Evolutionary conservation across 1,140 invertebrate species (phyloP).

Genomic region (Macrocentrus cingulum): DNA sequence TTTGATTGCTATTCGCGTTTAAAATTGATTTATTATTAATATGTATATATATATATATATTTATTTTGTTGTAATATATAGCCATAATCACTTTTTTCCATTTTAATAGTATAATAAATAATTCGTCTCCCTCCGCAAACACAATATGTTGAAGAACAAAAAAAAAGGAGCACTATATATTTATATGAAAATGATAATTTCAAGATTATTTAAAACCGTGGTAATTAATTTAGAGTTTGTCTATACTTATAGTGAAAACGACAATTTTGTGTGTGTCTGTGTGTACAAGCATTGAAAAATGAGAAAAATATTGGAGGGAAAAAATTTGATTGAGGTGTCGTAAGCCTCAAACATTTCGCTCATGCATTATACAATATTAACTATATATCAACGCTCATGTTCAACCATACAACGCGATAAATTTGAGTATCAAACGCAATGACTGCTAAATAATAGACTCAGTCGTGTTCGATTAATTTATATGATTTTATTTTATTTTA

Average conservation of each 20-base stretch:
- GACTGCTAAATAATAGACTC: slow-evolving; percentile 24
- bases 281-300: no score
- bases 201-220: background rate
- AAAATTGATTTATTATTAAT: no score
- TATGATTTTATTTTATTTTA: slow-evolving; percentile 9
- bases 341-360: no score
- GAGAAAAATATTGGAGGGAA: no score
- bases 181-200: no score
- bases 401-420: slow-evolving; percentile 21
- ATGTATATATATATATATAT: slow-evolving; percentile 1
- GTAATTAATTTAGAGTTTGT: background rate
- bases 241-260: no score
- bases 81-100: slow-evolving; percentile 46
- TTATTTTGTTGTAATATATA: slow-evolving; percentile 38
- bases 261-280: no score
- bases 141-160: background rate
- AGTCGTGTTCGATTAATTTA: slow-evolving; percentile 24
- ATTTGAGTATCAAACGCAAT: slow-evolving; percentile 25
- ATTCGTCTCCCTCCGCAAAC: slow-evolving; percentile 31
- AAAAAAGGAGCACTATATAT: background rate
- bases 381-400: slow-evolving; percentile 13
- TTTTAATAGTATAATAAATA: slow-evolving; percentile 51
- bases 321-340: no score
- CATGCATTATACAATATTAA: slow-evolving; percentile 15
- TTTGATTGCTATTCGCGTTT: slow-evolving; percentile 57